Evolutionary conservation across 2,888 invertebrate species (phyloP), one percentile per base, ranked within the genome.

Genomic region (Polyommatus iphigenia): DNA sequence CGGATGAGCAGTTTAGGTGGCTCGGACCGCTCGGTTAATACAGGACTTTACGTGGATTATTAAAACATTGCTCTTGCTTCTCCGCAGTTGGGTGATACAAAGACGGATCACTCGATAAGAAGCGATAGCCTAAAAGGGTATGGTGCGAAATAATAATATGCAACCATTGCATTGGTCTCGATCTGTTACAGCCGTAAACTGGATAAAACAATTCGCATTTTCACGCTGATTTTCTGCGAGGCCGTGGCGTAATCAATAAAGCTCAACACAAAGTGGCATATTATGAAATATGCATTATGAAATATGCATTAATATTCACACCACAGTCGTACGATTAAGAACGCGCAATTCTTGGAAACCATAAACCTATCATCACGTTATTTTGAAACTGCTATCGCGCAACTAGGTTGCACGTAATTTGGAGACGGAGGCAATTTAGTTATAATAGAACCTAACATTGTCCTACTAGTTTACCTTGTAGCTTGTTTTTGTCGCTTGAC

Each of bases 341-440:
- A 59, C 20, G 20, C 2, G 59, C 2, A 20, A 20, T 59, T 59
- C 59, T 59, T 59, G 59, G 59, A 59, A 59, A n/a, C 20, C 3
- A 62, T 62, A 62, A 62, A 62, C 24, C 24, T 24, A 62, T 20
- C 20, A 62, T 62, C 13, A 62, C 62, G 24, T 62, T 24, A 24
- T 62, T 62, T 62, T 24, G 62, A 13, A 62, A 62, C 62, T 1
- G 59, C 20, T 20, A 8, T 59, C 59, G 13, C 24, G 62, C 62
- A 62, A 62, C 24, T 62, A 24, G 62, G 24, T 29, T 62, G 24
- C 24, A 67, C 15, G 15, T 29, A 29, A 29, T 67, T 29, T 67
- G 67, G 13, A 67, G 29, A 32, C 67, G 67, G 13, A 67, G 29
- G 67, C 67, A 62, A 62, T 62, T 62, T 62, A 24, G 24, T 62